phyloP scores from a whole-genome alignment of 2,797 vertebrate genomes.

The Pseudocheirus occidentalis region DNA sequence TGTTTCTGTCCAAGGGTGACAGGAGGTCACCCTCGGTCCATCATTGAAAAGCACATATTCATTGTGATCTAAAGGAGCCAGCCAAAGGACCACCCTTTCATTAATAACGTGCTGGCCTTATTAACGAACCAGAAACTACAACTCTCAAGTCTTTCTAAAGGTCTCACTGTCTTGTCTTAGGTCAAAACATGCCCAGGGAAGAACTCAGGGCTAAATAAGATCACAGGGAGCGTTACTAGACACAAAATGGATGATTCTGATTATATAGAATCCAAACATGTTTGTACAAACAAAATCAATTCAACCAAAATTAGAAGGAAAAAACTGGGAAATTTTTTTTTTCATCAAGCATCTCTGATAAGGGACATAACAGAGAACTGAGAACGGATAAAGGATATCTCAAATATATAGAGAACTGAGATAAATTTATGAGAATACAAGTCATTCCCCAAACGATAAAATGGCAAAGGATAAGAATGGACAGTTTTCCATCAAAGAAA shows the following conservation, averaged over 20 bases:
- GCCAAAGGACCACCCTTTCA: too few species aligned
- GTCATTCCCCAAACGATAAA: not conserved
- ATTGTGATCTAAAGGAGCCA: too few species aligned
- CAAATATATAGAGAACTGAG: not conserved
- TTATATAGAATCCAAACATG: not conserved
- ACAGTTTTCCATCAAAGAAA: not conserved
- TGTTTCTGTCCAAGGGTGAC: too few species aligned
- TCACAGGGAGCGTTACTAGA: fast-evolving
- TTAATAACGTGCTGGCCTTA: too few species aligned
- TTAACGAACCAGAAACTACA: too few species aligned
- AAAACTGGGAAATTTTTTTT: not conserved
- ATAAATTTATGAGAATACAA: not conserved
- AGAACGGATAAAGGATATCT: not conserved
- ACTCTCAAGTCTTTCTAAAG: too few species aligned
- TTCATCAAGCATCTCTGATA: not conserved
- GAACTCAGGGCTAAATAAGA: not conserved
- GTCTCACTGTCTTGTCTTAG: too few species aligned
- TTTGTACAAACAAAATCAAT: not conserved
- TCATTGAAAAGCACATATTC: too few species aligned
- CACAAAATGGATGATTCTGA: not conserved
- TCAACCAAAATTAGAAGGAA: not conserved
- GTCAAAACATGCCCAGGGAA: not conserved
- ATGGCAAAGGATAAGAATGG: not conserved
- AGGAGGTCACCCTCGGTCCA: too few species aligned
- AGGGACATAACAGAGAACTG: not conserved